These are phyloP conservation scores for Tapera naevia DNA, from an alignment of 2,797 vertebrate species.

Conservation along the genomic window DNA sequence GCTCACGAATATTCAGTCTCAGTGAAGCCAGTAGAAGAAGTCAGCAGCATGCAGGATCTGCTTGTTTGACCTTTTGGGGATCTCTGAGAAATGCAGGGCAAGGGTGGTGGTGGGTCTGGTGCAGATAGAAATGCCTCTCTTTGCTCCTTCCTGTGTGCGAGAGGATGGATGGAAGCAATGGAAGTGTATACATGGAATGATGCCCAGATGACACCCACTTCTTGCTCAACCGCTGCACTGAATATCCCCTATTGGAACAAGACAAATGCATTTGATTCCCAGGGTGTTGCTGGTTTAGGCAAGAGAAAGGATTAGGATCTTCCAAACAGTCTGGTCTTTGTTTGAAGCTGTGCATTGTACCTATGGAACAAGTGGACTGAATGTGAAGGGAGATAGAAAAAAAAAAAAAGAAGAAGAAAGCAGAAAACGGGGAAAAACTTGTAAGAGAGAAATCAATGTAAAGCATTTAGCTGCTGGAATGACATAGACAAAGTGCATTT, in stretches of 20 bases:
- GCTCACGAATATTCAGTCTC: neutral
- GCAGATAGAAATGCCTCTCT: neutral
- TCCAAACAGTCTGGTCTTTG: neutral
- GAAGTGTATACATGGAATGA: neutral
- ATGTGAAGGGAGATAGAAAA: neutral
- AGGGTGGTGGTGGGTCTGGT: neutral
- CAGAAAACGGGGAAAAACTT: neutral
- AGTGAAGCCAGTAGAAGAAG: neutral
- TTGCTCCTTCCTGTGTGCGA: neutral
- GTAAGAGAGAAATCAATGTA: conserved; percentile 45
- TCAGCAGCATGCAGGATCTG: neutral
- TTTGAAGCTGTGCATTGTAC: neutral
- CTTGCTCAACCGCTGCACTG: neutral
- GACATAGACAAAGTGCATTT: conserved; percentile 54
- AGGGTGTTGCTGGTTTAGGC: neutral
- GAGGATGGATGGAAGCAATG: neutral
- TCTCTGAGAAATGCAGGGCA: neutral
- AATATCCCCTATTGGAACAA: neutral
- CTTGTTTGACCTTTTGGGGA: neutral
- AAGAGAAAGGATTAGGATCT: neutral
- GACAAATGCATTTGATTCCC: neutral
- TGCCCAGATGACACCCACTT: neutral
- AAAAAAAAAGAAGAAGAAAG: neutral
- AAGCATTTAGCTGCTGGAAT: conserved; percentile 47
- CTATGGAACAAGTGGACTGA: neutral